Percentiles rank a stretch among this genome's conserved stretches.
phyloP scores from a whole-genome alignment of 2,113 vertebrate genomes.

The Pyrgilauda ruficollis region DNA sequence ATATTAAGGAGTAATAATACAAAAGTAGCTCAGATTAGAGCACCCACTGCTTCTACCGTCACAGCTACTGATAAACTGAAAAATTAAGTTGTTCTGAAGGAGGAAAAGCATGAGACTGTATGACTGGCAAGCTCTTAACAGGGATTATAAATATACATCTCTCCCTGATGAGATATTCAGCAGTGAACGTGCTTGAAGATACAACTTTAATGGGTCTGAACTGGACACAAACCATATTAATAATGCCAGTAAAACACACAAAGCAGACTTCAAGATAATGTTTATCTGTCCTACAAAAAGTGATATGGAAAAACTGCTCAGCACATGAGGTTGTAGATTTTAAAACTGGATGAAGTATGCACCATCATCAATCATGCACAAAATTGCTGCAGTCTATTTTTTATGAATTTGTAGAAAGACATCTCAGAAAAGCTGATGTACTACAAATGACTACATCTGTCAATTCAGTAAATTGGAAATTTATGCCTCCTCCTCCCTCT shows the following conservation, averaged over 20 bases:
- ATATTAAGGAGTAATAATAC: not conserved
- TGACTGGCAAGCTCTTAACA: not conserved
- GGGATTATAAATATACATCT: not conserved
- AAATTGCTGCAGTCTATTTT: not conserved
- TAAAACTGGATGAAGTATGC: not conserved
- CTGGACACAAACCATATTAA: conserved; percentile 3
- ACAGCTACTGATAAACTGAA: conserved; percentile 1
- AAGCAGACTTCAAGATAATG: not conserved
- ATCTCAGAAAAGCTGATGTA: not conserved
- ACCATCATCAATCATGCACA: not conserved
- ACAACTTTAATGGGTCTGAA: not conserved
- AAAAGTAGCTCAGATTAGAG: not conserved
- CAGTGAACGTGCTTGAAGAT: not conserved
- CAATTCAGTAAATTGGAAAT: not conserved
- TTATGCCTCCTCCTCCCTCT: not conserved
- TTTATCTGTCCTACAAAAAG: not conserved
- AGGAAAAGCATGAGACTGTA: not conserved
- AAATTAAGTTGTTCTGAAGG: not conserved
- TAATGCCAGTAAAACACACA: conserved; percentile 6
- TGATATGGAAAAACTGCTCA: not conserved
- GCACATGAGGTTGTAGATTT: not conserved
- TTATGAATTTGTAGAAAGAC: not conserved
- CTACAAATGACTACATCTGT: not conserved
- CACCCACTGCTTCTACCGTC: not conserved
- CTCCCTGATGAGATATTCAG: not conserved